A percentile compares a stretch with the other conserved stretches of the same genome.
phyloP scores from a whole-genome alignment of 2,113 vertebrate species.

The Piprites chloris region DNA sequence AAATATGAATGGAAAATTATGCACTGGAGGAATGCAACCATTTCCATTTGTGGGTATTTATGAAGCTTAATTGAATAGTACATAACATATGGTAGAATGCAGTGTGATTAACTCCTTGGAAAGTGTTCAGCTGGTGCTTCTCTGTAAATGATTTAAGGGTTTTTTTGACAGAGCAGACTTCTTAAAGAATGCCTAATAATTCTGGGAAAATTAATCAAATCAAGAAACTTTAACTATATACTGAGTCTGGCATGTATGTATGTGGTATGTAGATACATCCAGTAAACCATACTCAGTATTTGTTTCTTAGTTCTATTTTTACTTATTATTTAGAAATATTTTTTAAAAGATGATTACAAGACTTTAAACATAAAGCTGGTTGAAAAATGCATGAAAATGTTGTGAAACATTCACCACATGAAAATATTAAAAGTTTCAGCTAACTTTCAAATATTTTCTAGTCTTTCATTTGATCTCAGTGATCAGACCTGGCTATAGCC shows the following conservation, averaged over 20 bases:
- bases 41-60: slow-evolving; percentile 16
- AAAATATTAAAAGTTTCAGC: not conserved
- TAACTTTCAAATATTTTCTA: not conserved
- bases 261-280: rapidly evolving
- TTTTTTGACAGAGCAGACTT: not conserved
- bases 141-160: not conserved
- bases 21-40: not conserved
- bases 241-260: not conserved
- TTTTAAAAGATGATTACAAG: not conserved
- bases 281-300: not conserved
- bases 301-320: not conserved
- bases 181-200: not conserved
- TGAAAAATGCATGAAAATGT: not conserved
- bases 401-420: not conserved
- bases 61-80: not conserved
- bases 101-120: not conserved
- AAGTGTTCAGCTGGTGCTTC: not conserved
- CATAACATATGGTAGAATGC: not conserved
- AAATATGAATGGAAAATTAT: slow-evolving; percentile 42
- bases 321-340: not conserved
- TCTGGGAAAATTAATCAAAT: not conserved
- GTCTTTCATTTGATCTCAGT: not conserved
- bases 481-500: not conserved
- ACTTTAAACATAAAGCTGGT: not conserved
- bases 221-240: not conserved